Conservation (phyloP, 2,797 vertebrate genomes). For the Coluber constrictor region DNA sequence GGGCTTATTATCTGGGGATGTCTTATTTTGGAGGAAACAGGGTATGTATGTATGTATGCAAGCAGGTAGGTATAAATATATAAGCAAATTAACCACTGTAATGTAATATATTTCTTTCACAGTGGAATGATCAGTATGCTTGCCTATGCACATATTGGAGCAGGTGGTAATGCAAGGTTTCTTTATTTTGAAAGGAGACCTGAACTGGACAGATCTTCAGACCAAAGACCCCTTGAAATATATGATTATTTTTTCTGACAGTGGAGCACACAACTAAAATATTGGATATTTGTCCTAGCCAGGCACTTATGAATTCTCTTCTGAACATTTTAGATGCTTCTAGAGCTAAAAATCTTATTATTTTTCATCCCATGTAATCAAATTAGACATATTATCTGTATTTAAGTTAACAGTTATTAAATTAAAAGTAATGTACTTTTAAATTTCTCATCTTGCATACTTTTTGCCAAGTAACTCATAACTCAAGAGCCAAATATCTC, state of each 20-base stretch:
- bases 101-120: not conserved
- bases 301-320: not conserved
- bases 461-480: not conserved
- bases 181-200: not conserved
- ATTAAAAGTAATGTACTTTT: not conserved
- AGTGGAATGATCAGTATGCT: not conserved
- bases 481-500: not conserved
- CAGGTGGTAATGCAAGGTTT: not conserved
- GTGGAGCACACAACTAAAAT: not conserved
- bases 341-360: not conserved
- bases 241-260: not conserved
- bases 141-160: too few relatives aligned
- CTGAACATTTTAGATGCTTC: not conserved
- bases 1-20: too few relatives aligned
- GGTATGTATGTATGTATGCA: too few relatives aligned
- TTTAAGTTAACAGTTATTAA: not conserved
- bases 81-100: not conserved
- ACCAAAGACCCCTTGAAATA: not conserved
- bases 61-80: too few relatives aligned
- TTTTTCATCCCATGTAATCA: not conserved
- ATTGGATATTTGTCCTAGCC: not conserved
- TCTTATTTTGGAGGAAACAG: too few relatives aligned
- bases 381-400: not conserved
- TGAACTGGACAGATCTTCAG: not conserved
- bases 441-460: not conserved